These are phyloP conservation scores for Odontomachus brunneus DNA, from an alignment of 1,140 invertebrate species.

Conservation along the genomic window DNA sequence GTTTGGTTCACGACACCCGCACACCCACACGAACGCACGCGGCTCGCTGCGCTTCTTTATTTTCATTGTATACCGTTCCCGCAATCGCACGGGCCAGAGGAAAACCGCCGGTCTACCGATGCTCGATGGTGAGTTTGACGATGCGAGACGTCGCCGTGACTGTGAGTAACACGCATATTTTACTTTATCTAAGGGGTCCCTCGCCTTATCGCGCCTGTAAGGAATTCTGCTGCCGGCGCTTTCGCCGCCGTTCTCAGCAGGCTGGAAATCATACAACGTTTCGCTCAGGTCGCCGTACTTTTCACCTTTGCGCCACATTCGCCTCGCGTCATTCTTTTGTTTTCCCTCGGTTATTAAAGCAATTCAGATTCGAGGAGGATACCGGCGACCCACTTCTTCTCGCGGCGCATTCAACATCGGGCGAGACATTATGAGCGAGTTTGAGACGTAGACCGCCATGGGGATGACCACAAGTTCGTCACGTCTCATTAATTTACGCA, in stretches of 20 bases:
- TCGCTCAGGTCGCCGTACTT: slow-evolving; percentile 23
- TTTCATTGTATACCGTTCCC: slow-evolving; percentile 77
- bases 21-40: slow-evolving; percentile 30
- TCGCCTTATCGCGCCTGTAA: too few relatives aligned
- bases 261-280: slow-evolving; percentile 25
- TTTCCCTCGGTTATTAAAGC: slow-evolving; percentile 1
- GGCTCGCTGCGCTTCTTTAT: slow-evolving; percentile 74
- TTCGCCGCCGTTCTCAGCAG: slow-evolving; percentile 35
- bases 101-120: slow-evolving; percentile 79
- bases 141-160: too few relatives aligned
- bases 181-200: too few relatives aligned
- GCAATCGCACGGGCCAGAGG: slow-evolving; percentile 75
- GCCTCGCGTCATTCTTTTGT: slow-evolving; percentile 42
- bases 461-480: too few relatives aligned
- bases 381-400: background rate
- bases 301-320: slow-evolving; percentile 40
- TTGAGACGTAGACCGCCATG: too few relatives aligned
- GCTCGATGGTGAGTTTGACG: slow-evolving; percentile 82
- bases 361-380: background rate
- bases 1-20: slow-evolving; percentile 72
- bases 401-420: background rate
- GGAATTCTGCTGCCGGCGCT: background rate
- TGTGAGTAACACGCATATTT: too few relatives aligned
- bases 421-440: background rate
- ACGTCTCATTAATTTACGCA: too few relatives aligned